Evolutionary conservation across 1,140 invertebrate species (phyloP).

Genomic region (Camponotus floridanus): DNA sequence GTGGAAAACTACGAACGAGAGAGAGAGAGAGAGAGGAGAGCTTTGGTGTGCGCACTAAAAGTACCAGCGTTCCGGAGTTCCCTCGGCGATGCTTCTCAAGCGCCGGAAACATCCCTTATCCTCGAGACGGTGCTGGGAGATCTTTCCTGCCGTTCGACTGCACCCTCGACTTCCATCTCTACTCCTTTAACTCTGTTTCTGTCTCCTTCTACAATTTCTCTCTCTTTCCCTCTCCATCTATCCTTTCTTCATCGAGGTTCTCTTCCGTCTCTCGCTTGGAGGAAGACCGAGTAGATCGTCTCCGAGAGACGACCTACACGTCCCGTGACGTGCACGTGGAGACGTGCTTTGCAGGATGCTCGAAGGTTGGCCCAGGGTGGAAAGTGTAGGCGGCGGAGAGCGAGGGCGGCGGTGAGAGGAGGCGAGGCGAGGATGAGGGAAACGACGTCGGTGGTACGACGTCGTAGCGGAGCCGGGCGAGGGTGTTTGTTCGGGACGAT

Average conservation of each 20-base stretch:
- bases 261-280: slow-evolving; percentile 32
- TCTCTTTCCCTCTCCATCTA: slow-evolving; percentile 33
- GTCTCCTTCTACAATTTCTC: not conserved
- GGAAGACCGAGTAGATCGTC: slow-evolving; percentile 65
- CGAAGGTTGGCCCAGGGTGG: slow-evolving; percentile 69
- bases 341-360: slow-evolving; percentile 70
- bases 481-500: slow-evolving; percentile 86
- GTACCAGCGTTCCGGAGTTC: slow-evolving; percentile 65
- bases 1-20: slow-evolving; percentile 46
- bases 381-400: slow-evolving; percentile 48
- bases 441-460: slow-evolving; percentile 63
- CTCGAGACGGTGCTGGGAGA: slow-evolving; percentile 70
- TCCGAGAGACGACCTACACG: slow-evolving; percentile 76
- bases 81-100: slow-evolving; percentile 71
- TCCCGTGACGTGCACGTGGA: slow-evolving; percentile 75
- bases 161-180: slow-evolving; percentile 63
- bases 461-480: slow-evolving; percentile 70
- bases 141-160: slow-evolving; percentile 72
- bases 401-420: slow-evolving; percentile 31
- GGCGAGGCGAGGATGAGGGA: slow-evolving; percentile 56
- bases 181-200: slow-evolving; percentile 44
- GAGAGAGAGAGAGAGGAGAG: slow-evolving; percentile 60
- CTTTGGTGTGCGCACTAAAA: slow-evolving; percentile 43
- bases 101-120: slow-evolving; percentile 76
- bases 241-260: slow-evolving; percentile 51